Evolutionary conservation across 2,113 vertebrate genomes (phyloP).

Genomic region (Conger conger): DNA sequence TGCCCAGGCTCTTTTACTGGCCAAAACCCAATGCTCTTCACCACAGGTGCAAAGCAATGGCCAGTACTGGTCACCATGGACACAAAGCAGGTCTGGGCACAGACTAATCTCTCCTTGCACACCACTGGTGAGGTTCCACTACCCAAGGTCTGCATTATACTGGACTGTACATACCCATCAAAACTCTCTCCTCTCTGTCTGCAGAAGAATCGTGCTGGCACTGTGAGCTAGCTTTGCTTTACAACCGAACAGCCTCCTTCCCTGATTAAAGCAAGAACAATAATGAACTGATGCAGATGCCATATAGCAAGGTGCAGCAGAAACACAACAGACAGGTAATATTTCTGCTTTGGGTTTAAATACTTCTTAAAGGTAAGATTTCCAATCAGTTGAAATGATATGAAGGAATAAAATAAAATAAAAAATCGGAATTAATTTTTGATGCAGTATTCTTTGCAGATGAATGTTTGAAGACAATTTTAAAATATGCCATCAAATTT

Average conservation of each 20-base stretch:
- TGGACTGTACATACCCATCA: constrained; percentile 42
- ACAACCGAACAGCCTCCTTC: neutral
- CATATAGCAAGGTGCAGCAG: neutral
- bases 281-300: too few species aligned
- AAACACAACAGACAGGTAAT: neutral
- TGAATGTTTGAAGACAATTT: neutral
- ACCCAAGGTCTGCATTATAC: constrained; percentile 44
- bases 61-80: neutral
- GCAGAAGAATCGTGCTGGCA: constrained; percentile 24
- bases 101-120: constrained; percentile 46
- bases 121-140: constrained; percentile 47
- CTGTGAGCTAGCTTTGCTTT: neutral
- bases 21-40: neutral
- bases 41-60: neutral
- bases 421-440: neutral
- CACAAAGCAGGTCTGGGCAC: constrained; percentile 43
- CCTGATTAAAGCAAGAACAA: too few species aligned
- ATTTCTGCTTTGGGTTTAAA: neutral
- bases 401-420: neutral
- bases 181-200: constrained; percentile 45
- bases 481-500: neutral
- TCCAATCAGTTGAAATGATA: neutral
- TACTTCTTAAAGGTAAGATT: neutral
- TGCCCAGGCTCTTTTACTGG: neutral
- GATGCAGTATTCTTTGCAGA: neutral